Evolutionary conservation across 2,113 vertebrate genomes (phyloP).

Genomic region (Morone saxatilis): DNA sequence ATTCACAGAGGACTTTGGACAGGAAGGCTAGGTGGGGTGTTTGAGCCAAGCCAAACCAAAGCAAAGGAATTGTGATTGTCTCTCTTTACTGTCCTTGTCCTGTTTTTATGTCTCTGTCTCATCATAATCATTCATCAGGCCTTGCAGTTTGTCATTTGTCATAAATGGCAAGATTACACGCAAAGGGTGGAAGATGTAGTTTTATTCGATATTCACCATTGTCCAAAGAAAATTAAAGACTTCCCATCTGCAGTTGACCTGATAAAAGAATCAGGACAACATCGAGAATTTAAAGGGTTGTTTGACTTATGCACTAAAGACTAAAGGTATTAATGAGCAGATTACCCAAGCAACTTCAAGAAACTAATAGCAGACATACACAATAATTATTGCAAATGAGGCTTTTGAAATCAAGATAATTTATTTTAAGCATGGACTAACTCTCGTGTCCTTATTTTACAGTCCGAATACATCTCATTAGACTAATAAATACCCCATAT

Average conservation of each 20-base stretch:
- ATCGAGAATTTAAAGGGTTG: constrained; percentile 18
- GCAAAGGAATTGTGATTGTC: constrained; percentile 75
- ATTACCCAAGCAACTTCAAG: constrained; percentile 5
- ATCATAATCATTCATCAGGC: constrained; percentile 47
- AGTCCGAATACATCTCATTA: constrained; percentile 3
- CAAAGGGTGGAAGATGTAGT: constrained; percentile 34
- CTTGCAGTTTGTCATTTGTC: constrained; percentile 32
- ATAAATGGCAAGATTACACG: constrained; percentile 41
- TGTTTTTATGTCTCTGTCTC: constrained; percentile 40
- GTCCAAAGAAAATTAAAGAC: constrained; percentile 59
- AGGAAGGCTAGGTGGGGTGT: constrained; percentile 90
- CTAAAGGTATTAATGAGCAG: constrained; percentile 24
- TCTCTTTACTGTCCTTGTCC: constrained; percentile 60
- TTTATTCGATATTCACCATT: constrained; percentile 47
- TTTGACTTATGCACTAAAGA: constrained; percentile 45
- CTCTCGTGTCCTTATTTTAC: constrained; percentile 21
- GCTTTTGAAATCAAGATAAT: constrained; percentile 35
- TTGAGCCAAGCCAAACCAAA: constrained; percentile 73
- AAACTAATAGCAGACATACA: constrained; percentile 3
- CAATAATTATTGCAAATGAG: background rate
- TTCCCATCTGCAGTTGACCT: constrained; percentile 29
- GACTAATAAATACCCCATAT: constrained; percentile 21
- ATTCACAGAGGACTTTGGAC: constrained; percentile 98
- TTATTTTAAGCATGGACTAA: constrained; percentile 28
- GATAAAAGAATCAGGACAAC: constrained; percentile 20